These are phyloP conservation scores for Dromiciops gliroides DNA, from an alignment of 2,113 vertebrate genomes.

Conservation along the genomic window DNA sequence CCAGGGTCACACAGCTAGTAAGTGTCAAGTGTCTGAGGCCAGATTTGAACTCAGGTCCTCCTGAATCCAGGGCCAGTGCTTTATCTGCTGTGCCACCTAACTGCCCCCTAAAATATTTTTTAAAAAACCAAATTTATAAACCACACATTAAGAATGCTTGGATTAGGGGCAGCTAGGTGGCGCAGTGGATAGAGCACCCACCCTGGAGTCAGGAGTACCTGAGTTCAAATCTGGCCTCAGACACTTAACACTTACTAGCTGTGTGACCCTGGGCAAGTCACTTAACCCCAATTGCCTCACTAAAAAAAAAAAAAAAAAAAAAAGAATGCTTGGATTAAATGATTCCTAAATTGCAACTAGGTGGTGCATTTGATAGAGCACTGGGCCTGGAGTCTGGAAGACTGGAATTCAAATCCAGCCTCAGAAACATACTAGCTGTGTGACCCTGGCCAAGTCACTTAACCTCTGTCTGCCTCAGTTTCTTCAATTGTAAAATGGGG, in stretches of 20 bases:
- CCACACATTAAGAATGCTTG: neutral
- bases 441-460: neutral
- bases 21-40: no score
- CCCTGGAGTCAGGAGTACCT: neutral
- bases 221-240: neutral
- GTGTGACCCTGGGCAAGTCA: neutral
- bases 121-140: neutral
- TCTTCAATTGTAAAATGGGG: neutral
- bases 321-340: neutral
- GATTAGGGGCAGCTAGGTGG: neutral
- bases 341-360: neutral
- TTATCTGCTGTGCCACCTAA: no score
- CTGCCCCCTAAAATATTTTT: no score
- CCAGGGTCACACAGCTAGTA: no score
- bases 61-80: no score
- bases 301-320: no score
- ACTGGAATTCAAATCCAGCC: neutral
- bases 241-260: no score
- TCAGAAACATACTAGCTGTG: neutral
- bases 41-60: no score
- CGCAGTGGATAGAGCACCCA: neutral
- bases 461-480: neutral
- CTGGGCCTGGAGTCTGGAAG: neutral
- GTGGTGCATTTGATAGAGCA: neutral
- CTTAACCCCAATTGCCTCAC: neutral